These are phyloP conservation scores for Pavo muticus DNA, from an alignment of 2,113 vertebrate species.

Conservation along the genomic window DNA sequence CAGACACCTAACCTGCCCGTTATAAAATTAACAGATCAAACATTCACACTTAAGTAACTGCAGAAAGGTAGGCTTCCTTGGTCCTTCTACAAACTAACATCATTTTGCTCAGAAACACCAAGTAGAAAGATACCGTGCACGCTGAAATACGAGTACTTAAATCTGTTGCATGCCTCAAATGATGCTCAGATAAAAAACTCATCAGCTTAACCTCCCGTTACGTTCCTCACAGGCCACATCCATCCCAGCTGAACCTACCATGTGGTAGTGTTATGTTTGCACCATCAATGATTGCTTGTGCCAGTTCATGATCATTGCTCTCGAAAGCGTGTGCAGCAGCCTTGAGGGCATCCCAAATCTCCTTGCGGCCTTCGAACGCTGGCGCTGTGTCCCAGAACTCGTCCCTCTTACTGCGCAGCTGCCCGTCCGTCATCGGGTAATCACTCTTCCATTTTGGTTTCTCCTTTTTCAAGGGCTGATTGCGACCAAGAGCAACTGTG, in stretches of 20 bases:
- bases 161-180: not conserved
- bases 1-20: not conserved
- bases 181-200: not conserved
- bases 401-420: conserved; percentile 96
- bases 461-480: conserved; percentile 96
- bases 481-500: conserved; percentile 94
- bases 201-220: not conserved
- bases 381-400: conserved; percentile 99
- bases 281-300: conserved; percentile 97
- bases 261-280: conserved; percentile 97
- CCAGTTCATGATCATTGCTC: conserved; percentile 95
- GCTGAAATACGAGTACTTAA: not conserved
- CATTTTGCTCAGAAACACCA: not conserved
- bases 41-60: not conserved
- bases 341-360: conserved; percentile 97
- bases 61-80: not conserved
- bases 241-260: conserved; percentile 78
- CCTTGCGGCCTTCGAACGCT: conserved; percentile 96
- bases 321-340: conserved; percentile 96
- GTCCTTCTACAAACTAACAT: not conserved
- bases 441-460: conserved; percentile 99
- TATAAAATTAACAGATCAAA: not conserved
- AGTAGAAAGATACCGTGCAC: not conserved
- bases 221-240: not conserved
- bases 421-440: conserved; percentile 98